Evolutionary conservation across 2,888 invertebrate genomes (phyloP).

Genomic region (Geophilus truncorum): DNA sequence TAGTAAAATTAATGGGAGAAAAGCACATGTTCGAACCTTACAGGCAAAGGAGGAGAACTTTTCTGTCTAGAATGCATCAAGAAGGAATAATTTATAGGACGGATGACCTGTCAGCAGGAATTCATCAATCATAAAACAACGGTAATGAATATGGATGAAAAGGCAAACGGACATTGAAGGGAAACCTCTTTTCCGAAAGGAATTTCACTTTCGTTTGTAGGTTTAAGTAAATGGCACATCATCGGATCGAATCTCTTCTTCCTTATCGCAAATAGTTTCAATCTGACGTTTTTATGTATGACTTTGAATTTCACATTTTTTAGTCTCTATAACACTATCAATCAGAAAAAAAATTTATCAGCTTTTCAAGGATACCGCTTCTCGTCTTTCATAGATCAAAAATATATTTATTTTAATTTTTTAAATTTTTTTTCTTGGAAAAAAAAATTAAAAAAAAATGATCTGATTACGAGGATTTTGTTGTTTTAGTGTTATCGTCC

Average conservation of each 20-base stretch:
- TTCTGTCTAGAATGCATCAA: not conserved
- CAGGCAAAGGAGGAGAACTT: not conserved
- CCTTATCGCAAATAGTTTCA: not conserved
- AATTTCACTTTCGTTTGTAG: not conserved
- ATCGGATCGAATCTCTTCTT: not conserved
- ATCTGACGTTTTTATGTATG: not conserved
- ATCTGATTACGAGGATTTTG: too few relatives aligned
- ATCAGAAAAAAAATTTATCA: not conserved
- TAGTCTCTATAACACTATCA: too few relatives aligned
- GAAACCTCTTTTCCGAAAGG: not conserved
- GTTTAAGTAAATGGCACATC: not conserved
- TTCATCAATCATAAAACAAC: not conserved
- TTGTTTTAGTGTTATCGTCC: too few relatives aligned
- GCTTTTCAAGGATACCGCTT: not conserved
- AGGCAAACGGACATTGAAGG: not conserved
- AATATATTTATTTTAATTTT: not conserved
- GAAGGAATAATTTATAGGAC: not conserved
- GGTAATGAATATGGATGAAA: not conserved
- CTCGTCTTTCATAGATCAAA: not conserved
- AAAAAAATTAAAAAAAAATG: too few relatives aligned
- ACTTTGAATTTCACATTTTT: not conserved
- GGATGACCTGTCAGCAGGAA: not conserved
- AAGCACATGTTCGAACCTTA: not conserved
- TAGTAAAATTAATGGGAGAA: not conserved
- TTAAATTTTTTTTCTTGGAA: too few relatives aligned